Base-by-base conservation (phyloP, 1,140 invertebrate species). In the Cydia pomonella region DNA sequence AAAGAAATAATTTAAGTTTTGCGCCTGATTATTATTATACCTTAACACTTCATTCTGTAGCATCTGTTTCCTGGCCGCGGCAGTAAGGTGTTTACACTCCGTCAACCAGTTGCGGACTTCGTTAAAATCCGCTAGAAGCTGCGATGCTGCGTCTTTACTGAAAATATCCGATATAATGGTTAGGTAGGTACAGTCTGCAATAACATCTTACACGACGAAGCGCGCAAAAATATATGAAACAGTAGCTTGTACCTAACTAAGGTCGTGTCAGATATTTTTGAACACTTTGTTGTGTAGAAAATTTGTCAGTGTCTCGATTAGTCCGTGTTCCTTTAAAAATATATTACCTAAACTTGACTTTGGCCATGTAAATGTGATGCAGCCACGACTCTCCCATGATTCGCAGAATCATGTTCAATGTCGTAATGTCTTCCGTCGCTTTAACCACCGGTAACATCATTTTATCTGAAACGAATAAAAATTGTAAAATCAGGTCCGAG, bases 311-410 rank as follows among this genome's bases (percentile, higher is more conserved):
- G 4, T 29, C 3, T 6, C 4, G 3, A 29, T 29, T 5, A 29
- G 3, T n/a, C n/a, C n/a, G n/a, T 29, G 3, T 5, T 29, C 29
- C 29, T 29, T 4, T 29, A 5, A 29, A 29, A 29, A 29, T 29
- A 16, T 44, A 50, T 18, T 93, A 96, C 94, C 95, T 96, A 84
- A 97, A 97, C 90, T 96, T 97, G 50, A 97, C 96, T 87, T 95
- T 95, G 77, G 96, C 95, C 41, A 95, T 94, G 85, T 96, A 97
- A 75, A 97, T 97, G 75, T 97, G 96, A 87, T 97, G 96, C 38
- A 97, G 89, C 96, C 96, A 97, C 1, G 96, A 95, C 85, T 97
- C 97, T 83, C 97, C 97, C 92, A 97, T 96, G 47, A 97, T 95
- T 84, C 95, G 95, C 2, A 97, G 87, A 41, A 97, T 94, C 93